Base-by-base conservation (phyloP, 2,888 invertebrate species). In the Eupithecia exiguata region DNA sequence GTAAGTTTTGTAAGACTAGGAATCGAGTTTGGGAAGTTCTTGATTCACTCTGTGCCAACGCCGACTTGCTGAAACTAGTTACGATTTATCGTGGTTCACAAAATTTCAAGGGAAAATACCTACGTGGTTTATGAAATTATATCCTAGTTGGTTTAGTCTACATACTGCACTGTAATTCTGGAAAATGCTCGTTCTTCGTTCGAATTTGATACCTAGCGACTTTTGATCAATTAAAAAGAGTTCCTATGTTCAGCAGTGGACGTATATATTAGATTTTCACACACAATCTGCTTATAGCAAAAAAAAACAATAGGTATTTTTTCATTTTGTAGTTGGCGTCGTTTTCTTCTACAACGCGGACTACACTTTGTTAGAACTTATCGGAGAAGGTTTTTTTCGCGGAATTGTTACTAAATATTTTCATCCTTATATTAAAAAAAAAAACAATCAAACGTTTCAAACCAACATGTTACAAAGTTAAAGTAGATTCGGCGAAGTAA, bases 11-110 rank as follows among this genome's bases (percentile, higher is more conserved):
- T 63, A 40, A n/a, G 25, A 70, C 62, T 63, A 46, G 35, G 46
- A 63, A 63, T 63, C 35, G 70, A 46, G 70, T 70, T 70, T 69
- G 69, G 40, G 14, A 62, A 69, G 69, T 69, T 69, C 40, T 40
- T 25, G 7, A 61, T 61, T 69, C 40, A 53, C 62, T 62, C 70
- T 70, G 62, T 16, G 62, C 30, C 58, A 63, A 63, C 46, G 62
- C 18, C 58, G 46, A 70, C 43, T 70, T 46, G 49, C 25, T 35
- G 63, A 46, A 43, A 69, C 61, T 66, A 66, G 66, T 66, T 66
- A 66, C 66, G 40, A 66, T 66, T 62, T 66, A 40, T 49, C 68
- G 35, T 35, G 10, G 46, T n/a, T 30, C 35, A 21, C 53, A 49
- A 49, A 67, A 66, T 35, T 16, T 53, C 9, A 35, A 35, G 62